Conservation (phyloP, 2,888 invertebrate species). For the Campoletis raptor region DNA sequence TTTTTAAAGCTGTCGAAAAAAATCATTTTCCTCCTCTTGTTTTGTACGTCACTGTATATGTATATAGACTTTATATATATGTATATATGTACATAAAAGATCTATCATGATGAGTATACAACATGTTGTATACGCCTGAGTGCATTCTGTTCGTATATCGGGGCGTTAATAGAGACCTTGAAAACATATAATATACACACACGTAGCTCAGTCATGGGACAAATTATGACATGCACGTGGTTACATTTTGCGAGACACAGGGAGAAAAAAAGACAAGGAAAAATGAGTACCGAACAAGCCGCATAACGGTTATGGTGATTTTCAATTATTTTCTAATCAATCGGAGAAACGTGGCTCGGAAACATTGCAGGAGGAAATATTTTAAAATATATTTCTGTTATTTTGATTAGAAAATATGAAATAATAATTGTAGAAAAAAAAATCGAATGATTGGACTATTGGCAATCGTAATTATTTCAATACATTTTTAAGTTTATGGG, state of each 20-base stretch:
- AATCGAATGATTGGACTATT: background rate
- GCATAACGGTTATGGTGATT: conserved; percentile 5
- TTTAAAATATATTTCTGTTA: background rate
- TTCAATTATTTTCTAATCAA: conserved; percentile 15
- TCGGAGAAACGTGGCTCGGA: background rate
- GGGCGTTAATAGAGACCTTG: conserved; percentile 74
- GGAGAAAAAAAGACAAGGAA: background rate
- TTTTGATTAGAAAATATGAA: background rate
- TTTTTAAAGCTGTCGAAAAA: no score
- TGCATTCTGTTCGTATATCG: conserved; percentile 35
- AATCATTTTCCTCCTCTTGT: background rate
- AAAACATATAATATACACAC: conserved; percentile 77
- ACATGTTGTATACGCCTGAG: conserved; percentile 40
- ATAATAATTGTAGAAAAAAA: no score
- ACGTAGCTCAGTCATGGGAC: conserved; percentile 4
- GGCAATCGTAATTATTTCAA: background rate
- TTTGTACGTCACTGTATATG: background rate
- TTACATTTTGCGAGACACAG: conserved; percentile 6
- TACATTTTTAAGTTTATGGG: no score
- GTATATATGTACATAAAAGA: conserved; percentile 10
- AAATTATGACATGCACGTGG: conserved; percentile 27
- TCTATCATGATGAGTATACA: conserved; percentile 37
- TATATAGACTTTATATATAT: conserved; percentile 13
- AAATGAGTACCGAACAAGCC: background rate
- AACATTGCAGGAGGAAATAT: background rate